Evolutionary conservation across 2,888 invertebrate species (phyloP), one percentile per base, ranked within the genome.

Genomic region (Lacanobia wlatinum): DNA sequence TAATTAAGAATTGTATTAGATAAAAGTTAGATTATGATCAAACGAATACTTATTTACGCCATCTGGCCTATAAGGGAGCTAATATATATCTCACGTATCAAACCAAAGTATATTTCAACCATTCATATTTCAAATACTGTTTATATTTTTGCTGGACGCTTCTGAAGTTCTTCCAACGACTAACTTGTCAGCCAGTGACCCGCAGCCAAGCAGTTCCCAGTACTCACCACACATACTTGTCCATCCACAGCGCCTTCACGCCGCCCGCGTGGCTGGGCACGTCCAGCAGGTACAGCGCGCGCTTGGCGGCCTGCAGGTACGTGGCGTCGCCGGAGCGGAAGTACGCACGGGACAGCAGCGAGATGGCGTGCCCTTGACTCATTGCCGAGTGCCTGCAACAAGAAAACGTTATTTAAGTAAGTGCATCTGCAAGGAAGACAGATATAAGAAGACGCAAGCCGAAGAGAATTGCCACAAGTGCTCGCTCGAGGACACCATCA

Each of bases 321-420:
- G 96, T 92, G 72, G 96, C 95, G 89, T 98, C 97, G 0, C 98
- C 98, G 40, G 98, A 98, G 91, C 97, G 97, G 94, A 98, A 96
- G 95, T 98, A 99, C 0, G 99, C 99, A 84, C 99, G 97, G 0
- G 98, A 97, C 66, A 99, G 96, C n/a, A 99, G 97, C 0, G 99
- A 99, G 85, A 99, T 98, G 38, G 98, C 98, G 94, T 99, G 99
- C 0, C 99, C 99, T 92, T 99, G 99, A 4, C 99, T 99, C 99
- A 99, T 99, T 0, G 99, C 99, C 0, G 99, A 99, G 92, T 99
- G 98, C 98, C 98, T 97, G 89, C 2, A 7, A 18, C 18, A 48
- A 7, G 48, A 18, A 1, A 43, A 43, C 14, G 40, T 4, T 12
- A 43, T 43, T 34, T 43, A 12, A 12, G 12, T 43, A 14, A 10